These are phyloP conservation scores for Harlomillsia oculata DNA, from an alignment of 1,140 invertebrate genomes.

Conservation along the genomic window DNA sequence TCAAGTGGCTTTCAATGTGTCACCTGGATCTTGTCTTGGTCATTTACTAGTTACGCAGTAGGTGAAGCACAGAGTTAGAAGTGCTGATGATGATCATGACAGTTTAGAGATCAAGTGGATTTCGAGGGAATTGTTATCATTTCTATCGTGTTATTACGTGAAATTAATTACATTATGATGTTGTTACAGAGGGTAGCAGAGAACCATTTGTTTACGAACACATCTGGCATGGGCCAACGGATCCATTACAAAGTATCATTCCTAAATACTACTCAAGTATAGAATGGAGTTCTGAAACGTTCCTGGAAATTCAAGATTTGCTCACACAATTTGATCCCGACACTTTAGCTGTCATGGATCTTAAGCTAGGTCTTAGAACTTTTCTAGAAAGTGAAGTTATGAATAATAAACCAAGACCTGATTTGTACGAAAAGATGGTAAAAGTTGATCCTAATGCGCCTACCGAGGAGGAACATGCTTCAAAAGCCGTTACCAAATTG, in stretches of 20 bases:
- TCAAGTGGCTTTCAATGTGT: background rate
- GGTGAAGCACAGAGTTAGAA: too few relatives aligned
- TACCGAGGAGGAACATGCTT: conserved; percentile 65
- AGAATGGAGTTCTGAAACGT: conserved; percentile 72
- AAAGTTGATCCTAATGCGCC: conserved; percentile 77
- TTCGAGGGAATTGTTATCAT: background rate
- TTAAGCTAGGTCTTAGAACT: conserved; percentile 84
- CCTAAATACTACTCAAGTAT: conserved; percentile 80
- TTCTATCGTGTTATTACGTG: background rate
- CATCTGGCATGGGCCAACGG: too few relatives aligned
- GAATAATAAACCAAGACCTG: conserved; percentile 46
- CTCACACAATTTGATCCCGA: conserved; percentile 45
- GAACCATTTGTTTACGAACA: conserved; percentile 12
- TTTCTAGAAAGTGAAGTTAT: conserved; percentile 86
- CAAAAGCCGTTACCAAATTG: conserved; percentile 77
- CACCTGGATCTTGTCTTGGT: too few relatives aligned
- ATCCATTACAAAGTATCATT: too few relatives aligned
- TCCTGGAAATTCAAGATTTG: conserved; percentile 82
- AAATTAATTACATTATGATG: background rate
- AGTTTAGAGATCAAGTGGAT: background rate
- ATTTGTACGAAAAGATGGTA: conserved; percentile 89
- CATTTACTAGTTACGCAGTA: too few relatives aligned
- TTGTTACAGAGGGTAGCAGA: conserved; percentile 1
- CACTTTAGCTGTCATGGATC: conserved; percentile 62
- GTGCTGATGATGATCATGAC: too few relatives aligned